Evolutionary conservation across 2,113 vertebrate genomes (phyloP), one percentile per base, ranked within the genome.

Genomic region (Thunnus thynnus): DNA sequence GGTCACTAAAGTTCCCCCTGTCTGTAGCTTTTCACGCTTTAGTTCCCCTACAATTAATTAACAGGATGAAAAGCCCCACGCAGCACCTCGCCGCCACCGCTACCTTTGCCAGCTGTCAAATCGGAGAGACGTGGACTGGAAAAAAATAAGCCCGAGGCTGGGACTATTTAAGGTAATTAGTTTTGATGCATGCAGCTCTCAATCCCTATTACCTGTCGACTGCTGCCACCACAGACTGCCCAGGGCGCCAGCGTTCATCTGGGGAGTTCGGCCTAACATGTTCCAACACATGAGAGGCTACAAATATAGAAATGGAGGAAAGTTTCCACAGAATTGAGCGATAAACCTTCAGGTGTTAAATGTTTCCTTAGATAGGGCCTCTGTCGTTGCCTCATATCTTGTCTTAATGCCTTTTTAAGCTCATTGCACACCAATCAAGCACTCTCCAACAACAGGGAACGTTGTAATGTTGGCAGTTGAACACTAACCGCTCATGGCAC

Each of bases 111-210:
- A 79, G 80, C 89, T 89, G 90, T 91, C 89, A 86, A 77, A 86
- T 87, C 83, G 27, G 87, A 88, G 66, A 83, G 88, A 88, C 61
- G 36, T 57, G 76, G 58, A 76, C 84, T 75, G 80, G 61, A 76
- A 80, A 83, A 88, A 83, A 88, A 71, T 60, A 64, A 71, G 77
- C 87, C 72, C 0, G 76, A 64, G 79, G 85, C 78, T 10, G 55
- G 60, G 70, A 75, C 79, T 84, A 62, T 87, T 84, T 90, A 83
- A 87, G 57, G 86, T 90, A 88, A 93, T 91, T 93, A 92, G 72
- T 85, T 85, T 63, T 86, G 77, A 92, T 89, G 88, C 85, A 76
- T 82, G 82, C 80, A 60, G 85, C 87, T 89, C 82, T 84, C 71
- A 85, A 82, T 88, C 68, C 78, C 75, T 66, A 81, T 85, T 92